These are phyloP conservation scores for Nomada ferruginata DNA, from an alignment of 2,888 invertebrate species.

Conservation along the genomic window DNA sequence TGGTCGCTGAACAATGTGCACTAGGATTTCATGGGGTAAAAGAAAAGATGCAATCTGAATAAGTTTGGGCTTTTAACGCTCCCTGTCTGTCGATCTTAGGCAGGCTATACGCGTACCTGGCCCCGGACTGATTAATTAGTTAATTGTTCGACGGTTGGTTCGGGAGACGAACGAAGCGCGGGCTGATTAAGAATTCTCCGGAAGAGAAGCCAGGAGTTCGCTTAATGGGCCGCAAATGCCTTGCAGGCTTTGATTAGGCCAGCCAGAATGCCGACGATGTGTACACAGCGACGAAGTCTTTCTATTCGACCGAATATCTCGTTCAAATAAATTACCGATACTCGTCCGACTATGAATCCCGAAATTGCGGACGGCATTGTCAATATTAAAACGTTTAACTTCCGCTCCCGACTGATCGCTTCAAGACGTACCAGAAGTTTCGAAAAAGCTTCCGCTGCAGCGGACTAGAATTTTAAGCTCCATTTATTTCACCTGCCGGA, in stretches of 20 bases:
- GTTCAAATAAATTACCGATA: not conserved
- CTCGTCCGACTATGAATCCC: not conserved
- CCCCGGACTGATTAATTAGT: conserved; percentile 17
- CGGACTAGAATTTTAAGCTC: no score
- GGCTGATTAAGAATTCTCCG: conserved; percentile 41
- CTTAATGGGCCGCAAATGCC: conserved; percentile 45
- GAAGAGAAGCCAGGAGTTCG: not conserved
- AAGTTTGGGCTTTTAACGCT: not conserved
- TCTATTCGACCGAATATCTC: not conserved
- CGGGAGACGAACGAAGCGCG: conserved; percentile 19
- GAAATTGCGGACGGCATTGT: no score
- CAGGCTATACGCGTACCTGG: no score
- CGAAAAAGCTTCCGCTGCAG: no score
- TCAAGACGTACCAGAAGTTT: no score
- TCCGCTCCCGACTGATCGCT: no score
- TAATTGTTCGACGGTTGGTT: conserved; percentile 35
- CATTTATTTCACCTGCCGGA: no score
- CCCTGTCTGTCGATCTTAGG: not conserved
- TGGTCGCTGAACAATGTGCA: no score
- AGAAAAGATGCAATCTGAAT: not conserved
- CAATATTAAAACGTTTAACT: no score
- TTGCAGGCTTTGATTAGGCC: conserved; percentile 14
- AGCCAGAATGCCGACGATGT: not conserved
- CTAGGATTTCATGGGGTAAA: not conserved
- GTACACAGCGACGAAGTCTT: conserved; percentile 25